Evolutionary conservation across 1,140 invertebrate genomes (phyloP).

Genomic region (Trichomalopsis sarcophagae): DNA sequence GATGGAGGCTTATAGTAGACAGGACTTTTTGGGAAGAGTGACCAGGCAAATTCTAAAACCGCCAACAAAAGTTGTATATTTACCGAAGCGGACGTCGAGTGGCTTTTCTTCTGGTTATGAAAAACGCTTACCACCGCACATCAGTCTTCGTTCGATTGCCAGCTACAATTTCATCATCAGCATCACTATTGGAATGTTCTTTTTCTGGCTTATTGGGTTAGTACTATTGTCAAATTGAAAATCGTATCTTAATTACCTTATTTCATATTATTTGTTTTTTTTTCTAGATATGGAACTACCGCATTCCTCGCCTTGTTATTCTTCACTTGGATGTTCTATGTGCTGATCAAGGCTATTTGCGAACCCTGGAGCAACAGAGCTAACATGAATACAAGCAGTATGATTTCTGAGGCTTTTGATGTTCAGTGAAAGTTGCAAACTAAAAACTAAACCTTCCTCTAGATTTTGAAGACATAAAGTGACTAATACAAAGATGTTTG

Average conservation of each 20-base stretch:
- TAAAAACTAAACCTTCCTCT: not conserved
- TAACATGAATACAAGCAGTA: slow-evolving; percentile 33
- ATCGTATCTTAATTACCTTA: not conserved
- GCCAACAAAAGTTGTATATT: slow-evolving; percentile 77
- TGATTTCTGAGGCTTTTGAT: slow-evolving; percentile 6
- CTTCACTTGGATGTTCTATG: slow-evolving; percentile 61
- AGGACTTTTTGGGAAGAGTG: slow-evolving; percentile 80
- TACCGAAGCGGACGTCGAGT: slow-evolving; percentile 77
- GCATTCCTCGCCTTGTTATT: slow-evolving; percentile 58
- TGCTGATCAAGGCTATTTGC: slow-evolving; percentile 63
- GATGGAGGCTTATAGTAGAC: slow-evolving; percentile 77
- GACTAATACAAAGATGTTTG: slow-evolving; percentile 6
- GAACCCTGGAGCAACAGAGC: slow-evolving; percentile 62
- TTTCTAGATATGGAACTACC: slow-evolving; percentile 64
- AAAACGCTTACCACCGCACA: slow-evolving; percentile 79
- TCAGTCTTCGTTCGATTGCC: slow-evolving; percentile 82
- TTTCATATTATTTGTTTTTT: slow-evolving; percentile 32
- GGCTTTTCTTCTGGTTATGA: slow-evolving; percentile 76
- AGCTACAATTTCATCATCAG: slow-evolving; percentile 78
- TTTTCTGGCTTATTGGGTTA: slow-evolving; percentile 66
- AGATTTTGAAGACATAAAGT: not conserved
- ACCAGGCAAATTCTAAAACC: slow-evolving; percentile 79
- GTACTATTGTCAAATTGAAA: slow-evolving; percentile 19
- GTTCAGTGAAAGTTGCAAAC: slow-evolving; percentile 8
- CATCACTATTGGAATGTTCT: slow-evolving; percentile 58